Conservation (phyloP, 2,113 vertebrate genomes). For the Pristiophorus japonicus region DNA sequence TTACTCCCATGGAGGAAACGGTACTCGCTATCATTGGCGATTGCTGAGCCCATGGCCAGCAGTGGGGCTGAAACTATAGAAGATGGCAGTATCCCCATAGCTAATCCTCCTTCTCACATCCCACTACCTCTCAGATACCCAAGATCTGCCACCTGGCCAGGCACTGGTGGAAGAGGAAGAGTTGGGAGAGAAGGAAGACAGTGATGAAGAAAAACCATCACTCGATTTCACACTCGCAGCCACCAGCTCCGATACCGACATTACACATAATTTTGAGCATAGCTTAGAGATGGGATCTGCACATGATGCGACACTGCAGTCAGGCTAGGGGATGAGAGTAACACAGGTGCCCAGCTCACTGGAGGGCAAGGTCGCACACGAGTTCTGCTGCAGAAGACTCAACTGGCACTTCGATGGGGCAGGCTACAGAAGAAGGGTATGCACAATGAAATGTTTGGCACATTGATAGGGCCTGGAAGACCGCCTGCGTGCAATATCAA, state of each 20-base stretch:
- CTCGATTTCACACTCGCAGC: not conserved
- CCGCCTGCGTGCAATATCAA: not conserved
- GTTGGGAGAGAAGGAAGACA: not conserved
- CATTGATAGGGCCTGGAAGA: not conserved
- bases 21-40: too few species aligned
- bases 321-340: not conserved
- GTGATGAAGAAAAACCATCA: not conserved
- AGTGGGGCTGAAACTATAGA: too few species aligned
- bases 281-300: not conserved
- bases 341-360: not conserved
- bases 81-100: too few species aligned
- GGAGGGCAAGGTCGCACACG: not conserved
- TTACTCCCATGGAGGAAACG: too few species aligned
- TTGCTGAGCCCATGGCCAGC: too few species aligned
- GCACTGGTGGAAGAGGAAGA: not conserved
- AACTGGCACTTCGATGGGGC: not conserved
- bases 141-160: not conserved
- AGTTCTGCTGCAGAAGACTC: not conserved
- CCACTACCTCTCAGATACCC: not conserved
- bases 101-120: too few species aligned
- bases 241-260: not conserved
- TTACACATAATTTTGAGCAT: not conserved
- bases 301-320: not conserved
- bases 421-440: not conserved
- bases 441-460: not conserved